These are phyloP conservation scores for Dreissena rostriformis DNA, from an alignment of 1,140 invertebrate species.

Conservation along the genomic window DNA sequence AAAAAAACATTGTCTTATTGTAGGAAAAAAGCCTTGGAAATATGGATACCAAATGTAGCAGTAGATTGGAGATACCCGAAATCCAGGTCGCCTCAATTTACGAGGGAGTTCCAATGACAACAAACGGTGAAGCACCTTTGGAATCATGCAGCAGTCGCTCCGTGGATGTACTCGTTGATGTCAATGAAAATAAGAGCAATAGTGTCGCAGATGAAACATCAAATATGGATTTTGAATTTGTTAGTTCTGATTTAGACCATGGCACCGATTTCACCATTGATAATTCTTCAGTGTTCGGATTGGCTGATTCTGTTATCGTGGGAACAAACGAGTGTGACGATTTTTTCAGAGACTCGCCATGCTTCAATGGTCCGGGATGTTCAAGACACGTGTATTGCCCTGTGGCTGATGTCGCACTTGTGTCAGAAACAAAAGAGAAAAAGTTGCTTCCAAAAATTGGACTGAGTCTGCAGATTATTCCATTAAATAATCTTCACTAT, in stretches of 20 bases:
- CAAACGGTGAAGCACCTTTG: not conserved
- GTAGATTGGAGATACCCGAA: not conserved
- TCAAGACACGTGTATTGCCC: not conserved
- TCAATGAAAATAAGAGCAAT: slow-evolving; percentile 1
- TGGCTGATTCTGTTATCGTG: slow-evolving; percentile 28
- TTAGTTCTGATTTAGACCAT: slow-evolving; percentile 7
- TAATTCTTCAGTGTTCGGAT: slow-evolving; percentile 25
- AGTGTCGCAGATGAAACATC: slow-evolving; percentile 4
- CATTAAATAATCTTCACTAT: slow-evolving; percentile 41
- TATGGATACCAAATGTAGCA: slow-evolving; percentile 19
- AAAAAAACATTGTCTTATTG: too few relatives aligned
- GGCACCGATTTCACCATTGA: slow-evolving; percentile 33
- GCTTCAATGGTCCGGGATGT: slow-evolving; percentile 8
- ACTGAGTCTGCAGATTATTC: slow-evolving; percentile 37
- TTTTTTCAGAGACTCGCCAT: slow-evolving; percentile 29
- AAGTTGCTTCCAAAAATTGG: slow-evolving; percentile 25
- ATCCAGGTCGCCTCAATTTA: not conserved
- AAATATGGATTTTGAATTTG: slow-evolving; percentile 43
- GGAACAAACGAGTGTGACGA: slow-evolving; percentile 10
- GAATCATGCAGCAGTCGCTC: slow-evolving; percentile 8
- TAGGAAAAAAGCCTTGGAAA: not conserved
- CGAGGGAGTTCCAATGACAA: not conserved
- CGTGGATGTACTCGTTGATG: slow-evolving; percentile 18
- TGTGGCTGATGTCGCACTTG: not conserved
- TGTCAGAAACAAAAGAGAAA: not conserved